These are phyloP conservation scores for Tarsius wallacei DNA, from an alignment of 2,797 vertebrate species.

Conservation along the genomic window DNA sequence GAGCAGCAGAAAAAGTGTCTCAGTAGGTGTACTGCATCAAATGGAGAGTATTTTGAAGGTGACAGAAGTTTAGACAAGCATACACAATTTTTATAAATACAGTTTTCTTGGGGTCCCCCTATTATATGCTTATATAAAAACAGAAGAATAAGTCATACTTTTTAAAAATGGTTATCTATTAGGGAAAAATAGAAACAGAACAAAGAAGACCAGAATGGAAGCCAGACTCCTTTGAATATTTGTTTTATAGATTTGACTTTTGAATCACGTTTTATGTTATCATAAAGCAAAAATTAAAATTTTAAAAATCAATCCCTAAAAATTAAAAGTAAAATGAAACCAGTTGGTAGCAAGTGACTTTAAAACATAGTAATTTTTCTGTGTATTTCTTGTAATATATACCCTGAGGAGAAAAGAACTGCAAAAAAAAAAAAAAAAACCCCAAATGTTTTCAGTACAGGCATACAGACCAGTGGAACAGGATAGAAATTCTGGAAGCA, in stretches of 20 bases:
- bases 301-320: neutral
- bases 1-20: no score
- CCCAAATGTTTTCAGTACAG: neutral
- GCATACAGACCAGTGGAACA: no score
- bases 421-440: neutral
- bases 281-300: slow-evolving; percentile 42
- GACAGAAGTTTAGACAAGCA: no score
- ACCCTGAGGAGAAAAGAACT: neutral
- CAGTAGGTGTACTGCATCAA: no score
- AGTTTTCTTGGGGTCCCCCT: no score
- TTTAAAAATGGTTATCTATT: neutral
- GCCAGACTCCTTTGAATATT: neutral
- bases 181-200: neutral
- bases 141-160: neutral
- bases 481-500: no score
- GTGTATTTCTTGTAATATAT: neutral
- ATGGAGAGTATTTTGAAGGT: no score
- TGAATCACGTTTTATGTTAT: neutral
- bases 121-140: neutral
- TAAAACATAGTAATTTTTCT: slow-evolving; percentile 26
- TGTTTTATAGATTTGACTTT: neutral
- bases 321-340: slow-evolving; percentile 46
- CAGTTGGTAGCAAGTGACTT: neutral
- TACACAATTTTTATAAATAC: no score
- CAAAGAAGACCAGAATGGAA: neutral